These are phyloP conservation scores for Anguilla pacifica DNA, from an alignment of 2,797 vertebrate genomes.

Conservation along the genomic window DNA sequence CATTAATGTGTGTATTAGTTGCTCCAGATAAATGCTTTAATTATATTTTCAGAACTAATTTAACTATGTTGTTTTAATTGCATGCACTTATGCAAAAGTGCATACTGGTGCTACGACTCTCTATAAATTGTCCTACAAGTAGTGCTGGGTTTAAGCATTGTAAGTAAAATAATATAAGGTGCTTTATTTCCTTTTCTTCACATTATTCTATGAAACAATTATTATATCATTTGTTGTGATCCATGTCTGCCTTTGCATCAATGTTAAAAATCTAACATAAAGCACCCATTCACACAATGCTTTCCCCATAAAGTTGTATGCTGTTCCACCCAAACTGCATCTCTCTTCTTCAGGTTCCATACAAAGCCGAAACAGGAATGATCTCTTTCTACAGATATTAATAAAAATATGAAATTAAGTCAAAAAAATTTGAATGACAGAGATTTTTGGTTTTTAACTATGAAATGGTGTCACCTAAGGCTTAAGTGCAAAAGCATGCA, in stretches of 20 bases:
- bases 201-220: neutral
- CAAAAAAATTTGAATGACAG: neutral
- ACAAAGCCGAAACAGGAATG: neutral
- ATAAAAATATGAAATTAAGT: neutral
- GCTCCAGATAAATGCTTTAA: conserved; percentile 13
- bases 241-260: neutral
- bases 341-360: neutral
- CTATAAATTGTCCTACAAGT: conserved; percentile 1
- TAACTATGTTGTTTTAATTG: conserved; percentile 13
- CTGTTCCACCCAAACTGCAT: neutral
- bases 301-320: neutral
- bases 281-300: neutral
- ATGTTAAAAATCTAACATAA: neutral
- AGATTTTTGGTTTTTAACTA: neutral
- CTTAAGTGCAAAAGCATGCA: neutral
- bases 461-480: neutral
- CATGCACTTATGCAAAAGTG: neutral
- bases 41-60: conserved; percentile 1
- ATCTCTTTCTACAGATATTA: neutral
- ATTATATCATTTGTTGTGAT: neutral
- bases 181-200: neutral
- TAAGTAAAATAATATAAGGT: neutral
- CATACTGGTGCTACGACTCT: neutral
- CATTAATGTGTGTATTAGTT: conserved; percentile 26
- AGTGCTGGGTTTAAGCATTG: neutral